Base-by-base conservation (phyloP, 1,140 invertebrate genomes). In the Atta texana region DNA sequence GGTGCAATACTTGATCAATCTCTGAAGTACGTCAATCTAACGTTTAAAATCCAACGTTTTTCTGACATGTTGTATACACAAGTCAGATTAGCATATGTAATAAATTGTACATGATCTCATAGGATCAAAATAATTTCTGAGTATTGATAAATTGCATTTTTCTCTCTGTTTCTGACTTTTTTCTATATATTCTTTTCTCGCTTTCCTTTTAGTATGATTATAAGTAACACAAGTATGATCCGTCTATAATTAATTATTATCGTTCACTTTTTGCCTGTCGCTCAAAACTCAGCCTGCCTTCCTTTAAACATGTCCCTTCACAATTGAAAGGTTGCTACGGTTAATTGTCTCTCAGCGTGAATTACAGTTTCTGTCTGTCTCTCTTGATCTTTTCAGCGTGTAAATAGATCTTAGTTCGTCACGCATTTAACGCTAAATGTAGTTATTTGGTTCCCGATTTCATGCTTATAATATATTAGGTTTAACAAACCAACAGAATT, bases 181-280 rank as follows among this genome's bases (percentile, higher is more conserved):
- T 57, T 74, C 28, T 81, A 34, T 14, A 81, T n/a, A 24, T 88
- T 49, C 55, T 88, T 39, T 57, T 74, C 49, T 74, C 34, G 39
- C 34, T 63, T 24, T 78, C 34, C 66, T 51, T 80, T 86, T 68
- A 68, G 51, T 80, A 71, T 39, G 49, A 81, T 55, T 34, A 81
- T 44, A 59, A 84, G 28, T 84, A 84, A 84, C 69, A 74, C 68
- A 84, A 84, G 55, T 74, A 84, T 74, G 69, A 74, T 75, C 80
- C 69, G 82, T 77, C 82, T 88, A 49, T 85, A 69, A 85, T 57
- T 77, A 88, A 86, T 61, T 68, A 85, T 86, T 77, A 76, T 44
- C 57, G 66, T 69, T 86, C 34, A 88, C 66, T 86, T 88, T 53
- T 85, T 76, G 64, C 69, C 80, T 84, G 39, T 21, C 39, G 69